Evolutionary conservation across 2,888 invertebrate species (phyloP).

Genomic region (Hirtodrosophila trivittata): DNA sequence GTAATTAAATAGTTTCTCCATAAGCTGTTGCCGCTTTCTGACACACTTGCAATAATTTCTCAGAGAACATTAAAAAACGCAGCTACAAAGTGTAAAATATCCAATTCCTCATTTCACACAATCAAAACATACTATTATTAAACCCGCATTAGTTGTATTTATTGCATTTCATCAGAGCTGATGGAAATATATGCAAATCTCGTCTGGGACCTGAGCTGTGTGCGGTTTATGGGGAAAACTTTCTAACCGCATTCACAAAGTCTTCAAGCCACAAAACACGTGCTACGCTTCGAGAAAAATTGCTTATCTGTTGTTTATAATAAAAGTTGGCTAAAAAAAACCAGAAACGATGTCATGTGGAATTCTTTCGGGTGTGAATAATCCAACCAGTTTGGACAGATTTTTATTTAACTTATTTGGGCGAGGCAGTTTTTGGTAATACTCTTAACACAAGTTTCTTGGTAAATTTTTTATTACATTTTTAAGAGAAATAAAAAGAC

Average conservation of each 20-base stretch:
- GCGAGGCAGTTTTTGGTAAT: background rate
- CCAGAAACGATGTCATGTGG: slow-evolving; percentile 44
- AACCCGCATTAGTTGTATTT: slow-evolving; percentile 49
- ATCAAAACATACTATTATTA: slow-evolving; percentile 28
- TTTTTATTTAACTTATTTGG: slow-evolving; percentile 14
- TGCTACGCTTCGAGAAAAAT: slow-evolving; percentile 44
- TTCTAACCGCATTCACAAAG: slow-evolving; percentile 71
- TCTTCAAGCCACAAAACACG: slow-evolving; percentile 48
- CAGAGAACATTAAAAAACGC: slow-evolving; percentile 2
- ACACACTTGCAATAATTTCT: too few species aligned
- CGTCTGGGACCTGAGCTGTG: slow-evolving; percentile 27
- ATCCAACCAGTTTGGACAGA: slow-evolving; percentile 45
- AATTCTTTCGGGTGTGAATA: slow-evolving; percentile 52
- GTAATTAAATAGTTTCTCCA: too few species aligned
- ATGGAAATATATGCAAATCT: slow-evolving; percentile 46
- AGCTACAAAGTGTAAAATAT: slow-evolving; percentile 5
- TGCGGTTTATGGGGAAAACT: slow-evolving; percentile 52
- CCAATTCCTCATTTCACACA: slow-evolving; percentile 17
- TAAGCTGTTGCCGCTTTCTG: too few species aligned
- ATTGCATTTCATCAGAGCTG: slow-evolving; percentile 8
- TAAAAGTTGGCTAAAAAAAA: slow-evolving; percentile 32
- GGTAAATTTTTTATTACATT: slow-evolving; percentile 34
- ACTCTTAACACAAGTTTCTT: slow-evolving; percentile 19
- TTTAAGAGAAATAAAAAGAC: background rate
- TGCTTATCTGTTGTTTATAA: slow-evolving; percentile 34